Percentiles rank a stretch among this genome's conserved stretches.
Conservation (phyloP, 2,797 vertebrate species). For the Xenops minutus region DNA sequence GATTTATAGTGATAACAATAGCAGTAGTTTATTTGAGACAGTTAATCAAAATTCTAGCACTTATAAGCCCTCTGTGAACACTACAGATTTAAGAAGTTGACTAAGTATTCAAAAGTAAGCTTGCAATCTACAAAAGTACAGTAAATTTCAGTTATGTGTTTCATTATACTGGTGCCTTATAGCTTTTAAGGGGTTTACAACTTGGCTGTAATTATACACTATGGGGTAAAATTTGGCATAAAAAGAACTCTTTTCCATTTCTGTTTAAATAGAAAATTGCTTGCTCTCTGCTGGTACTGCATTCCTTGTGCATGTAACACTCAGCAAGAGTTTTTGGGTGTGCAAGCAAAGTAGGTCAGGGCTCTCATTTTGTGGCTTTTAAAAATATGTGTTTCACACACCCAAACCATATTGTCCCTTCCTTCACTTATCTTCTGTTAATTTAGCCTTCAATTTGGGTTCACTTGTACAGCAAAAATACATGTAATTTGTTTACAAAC, state of each 20-base stretch:
- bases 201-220: slow-evolving; percentile 10
- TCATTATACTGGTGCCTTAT: slow-evolving; percentile 54
- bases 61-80: slow-evolving; percentile 60
- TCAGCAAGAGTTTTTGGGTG: neutral
- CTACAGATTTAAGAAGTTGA: slow-evolving; percentile 42
- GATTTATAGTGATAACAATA: slow-evolving; percentile 54
- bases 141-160: slow-evolving; percentile 68
- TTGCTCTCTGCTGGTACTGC: slow-evolving; percentile 3
- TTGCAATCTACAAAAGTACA: slow-evolving; percentile 33
- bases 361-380: slow-evolving; percentile 6
- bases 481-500: neutral
- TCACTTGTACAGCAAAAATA: neutral
- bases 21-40: slow-evolving; percentile 56
- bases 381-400: slow-evolving; percentile 50
- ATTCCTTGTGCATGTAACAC: slow-evolving; percentile 2
- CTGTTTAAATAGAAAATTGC: slow-evolving; percentile 52
- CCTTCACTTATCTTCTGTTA: neutral
- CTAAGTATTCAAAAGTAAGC: slow-evolving; percentile 43
- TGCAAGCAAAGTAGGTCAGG: neutral
- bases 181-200: slow-evolving; percentile 39
- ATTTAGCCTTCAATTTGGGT: neutral
- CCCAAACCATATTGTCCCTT: neutral
- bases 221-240: slow-evolving; percentile 28
- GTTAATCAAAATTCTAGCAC: slow-evolving; percentile 66
- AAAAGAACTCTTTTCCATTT: slow-evolving; percentile 52